Base-by-base conservation (phyloP, 2,888 invertebrate genomes). In the Palloptera scutellata region DNA sequence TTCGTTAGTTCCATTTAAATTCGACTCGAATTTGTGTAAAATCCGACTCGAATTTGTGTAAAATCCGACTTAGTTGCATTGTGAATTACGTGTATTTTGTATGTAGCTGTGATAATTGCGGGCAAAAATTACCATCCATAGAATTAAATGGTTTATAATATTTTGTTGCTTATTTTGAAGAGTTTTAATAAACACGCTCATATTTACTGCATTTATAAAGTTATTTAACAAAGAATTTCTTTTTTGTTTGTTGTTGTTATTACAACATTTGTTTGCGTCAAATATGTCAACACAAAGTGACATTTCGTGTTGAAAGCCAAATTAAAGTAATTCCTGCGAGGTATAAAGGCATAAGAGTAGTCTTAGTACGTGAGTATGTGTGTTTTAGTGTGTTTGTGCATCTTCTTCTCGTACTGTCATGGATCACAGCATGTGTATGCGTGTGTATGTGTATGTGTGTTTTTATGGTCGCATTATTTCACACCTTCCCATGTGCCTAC, bases 211-310 rank as follows among this genome's bases (percentile, higher is more conserved):
- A 17, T 43, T 43, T 42, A 41, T 17, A 43, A 17, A n/a, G 17
- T 59, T 8, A 43, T n/a, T 59, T 42, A 59, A 20, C 42, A 59
- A 43, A 59, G 15, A 43, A 19, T 17, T 51, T 48, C 3, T 15
- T 61, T 59, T 12, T 45, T 20, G 48, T 45, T 61, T 20, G 48
- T 45, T 61, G 61, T 61, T 61, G 48, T 60, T 61, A 61, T 61
- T 48, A 60, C 15, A 61, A 61, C 61, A 61, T 61, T 61, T 30
- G 30, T 30, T 30, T 61, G 51, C 61, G 61, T 48, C 53, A 61
- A 61, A 61, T 41, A 17, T 61, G 53, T 61, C 52, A 61, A 53
- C 61, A 61, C n/a, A 61, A 61, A 61, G 61, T 61, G 53, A 61
- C 52, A 61, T 53, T 61, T 53, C 61, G 61, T 61, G 61, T 61